Evolutionary conservation across 2,113 vertebrate genomes (phyloP).

Genomic region (Stomatorhinus ivindoensis): DNA sequence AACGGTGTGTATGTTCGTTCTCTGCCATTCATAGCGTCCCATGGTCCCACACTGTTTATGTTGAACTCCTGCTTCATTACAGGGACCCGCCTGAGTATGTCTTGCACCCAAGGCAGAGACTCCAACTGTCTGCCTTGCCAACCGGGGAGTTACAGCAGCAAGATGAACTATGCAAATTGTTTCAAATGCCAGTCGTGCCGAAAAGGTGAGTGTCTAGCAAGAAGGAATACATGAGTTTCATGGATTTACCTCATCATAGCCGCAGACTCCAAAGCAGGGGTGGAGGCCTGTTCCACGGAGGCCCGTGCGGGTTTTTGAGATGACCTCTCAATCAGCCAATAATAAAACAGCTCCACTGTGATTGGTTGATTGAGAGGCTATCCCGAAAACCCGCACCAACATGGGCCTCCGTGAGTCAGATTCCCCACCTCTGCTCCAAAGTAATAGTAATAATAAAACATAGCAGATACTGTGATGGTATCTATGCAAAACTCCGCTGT

Average conservation of each 20-base stretch:
- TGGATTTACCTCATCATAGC: neutral
- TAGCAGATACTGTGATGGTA: neutral
- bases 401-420: too few species aligned
- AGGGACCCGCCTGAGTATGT: conserved; percentile 23
- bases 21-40: neutral
- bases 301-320: too few species aligned
- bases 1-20: neutral
- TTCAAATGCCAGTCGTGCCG: conserved; percentile 38
- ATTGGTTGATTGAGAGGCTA: too few species aligned
- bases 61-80: neutral
- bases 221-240: neutral
- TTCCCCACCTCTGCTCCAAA: neutral
- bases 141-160: conserved; percentile 18
- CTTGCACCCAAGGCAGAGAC: conserved; percentile 33
- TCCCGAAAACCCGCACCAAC: too few species aligned
- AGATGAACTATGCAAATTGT: conserved; percentile 37
- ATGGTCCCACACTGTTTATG: neutral
- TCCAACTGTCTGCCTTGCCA: conserved; percentile 44
- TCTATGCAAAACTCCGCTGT: neutral
- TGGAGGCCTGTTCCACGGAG: too few species aligned
- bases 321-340: too few species aligned
- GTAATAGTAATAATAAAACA: neutral
- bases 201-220: conserved; percentile 29
- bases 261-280: neutral
- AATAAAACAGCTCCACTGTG: too few species aligned